Conservation (phyloP, 2,888 invertebrate genomes). For the Euphydryas editha region DNA sequence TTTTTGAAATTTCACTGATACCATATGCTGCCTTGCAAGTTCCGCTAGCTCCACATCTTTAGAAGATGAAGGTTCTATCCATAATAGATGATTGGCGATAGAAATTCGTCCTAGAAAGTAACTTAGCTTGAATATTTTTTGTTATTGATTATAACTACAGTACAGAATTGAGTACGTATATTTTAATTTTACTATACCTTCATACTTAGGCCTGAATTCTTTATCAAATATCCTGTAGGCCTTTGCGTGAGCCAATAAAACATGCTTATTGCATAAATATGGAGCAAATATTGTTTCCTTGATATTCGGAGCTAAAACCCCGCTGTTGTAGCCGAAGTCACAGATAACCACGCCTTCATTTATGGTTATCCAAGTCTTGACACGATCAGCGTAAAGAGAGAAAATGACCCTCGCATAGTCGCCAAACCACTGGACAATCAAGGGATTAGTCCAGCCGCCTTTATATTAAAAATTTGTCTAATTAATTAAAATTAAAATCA, state of each 20-base stretch:
- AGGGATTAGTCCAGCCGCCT: constrained; percentile 87
- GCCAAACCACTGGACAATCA: constrained; percentile 84
- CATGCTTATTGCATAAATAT: constrained; percentile 85
- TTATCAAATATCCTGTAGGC: constrained; percentile 83
- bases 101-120: constrained; percentile 1
- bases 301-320: constrained; percentile 61
- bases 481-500: neutral
- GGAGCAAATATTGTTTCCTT: constrained; percentile 69
- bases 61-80: constrained; percentile 71
- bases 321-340: constrained; percentile 65
- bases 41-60: constrained; percentile 80
- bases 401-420: constrained; percentile 84
- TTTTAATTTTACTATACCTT: constrained; percentile 55
- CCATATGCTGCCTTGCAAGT: constrained; percentile 51
- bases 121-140: no score
- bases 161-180: no score
- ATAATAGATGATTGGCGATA: constrained; percentile 55
- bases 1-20: neutral
- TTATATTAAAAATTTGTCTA: constrained; percentile 9
- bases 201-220: constrained; percentile 73
- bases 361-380: constrained; percentile 88
- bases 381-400: constrained; percentile 83
- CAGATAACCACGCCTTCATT: constrained; percentile 85
- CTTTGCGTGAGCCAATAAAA: constrained; percentile 86
- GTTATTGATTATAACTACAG: no score